Base-by-base conservation (phyloP, 2,113 vertebrate genomes). In the Plestiodon gilberti region DNA sequence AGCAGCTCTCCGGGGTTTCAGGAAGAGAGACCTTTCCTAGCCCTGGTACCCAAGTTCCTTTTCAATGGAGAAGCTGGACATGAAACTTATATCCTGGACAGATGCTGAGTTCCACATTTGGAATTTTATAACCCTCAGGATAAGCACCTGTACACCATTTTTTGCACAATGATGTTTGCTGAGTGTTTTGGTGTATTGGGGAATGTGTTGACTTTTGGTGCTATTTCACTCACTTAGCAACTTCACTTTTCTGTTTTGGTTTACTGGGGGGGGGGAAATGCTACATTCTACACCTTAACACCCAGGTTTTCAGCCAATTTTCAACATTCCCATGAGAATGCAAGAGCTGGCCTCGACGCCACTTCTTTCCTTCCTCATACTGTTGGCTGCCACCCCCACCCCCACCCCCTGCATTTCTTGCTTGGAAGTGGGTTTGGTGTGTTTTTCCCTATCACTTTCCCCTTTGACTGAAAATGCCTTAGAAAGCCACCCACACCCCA, bases 281-380 rank as follows among this genome's bases (percentile, higher is more conserved):
- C 38, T 86, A 84, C 40, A 35, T 85, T 85, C 93, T 91, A 81
- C 59, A 86, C 23, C 71, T 85, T 86, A 84, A 55, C 87, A 75
- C 84, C 61, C 80, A 86, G 52, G 43, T 93, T 84, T 85, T 91
- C 75, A 71, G 83, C 25, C 28, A 87, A 87, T 90, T 95, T 93
- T 84, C 87, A 92, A 4, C 70, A 84, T 95, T 96, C 90, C 91
- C 92, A 91, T 0, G 73, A 94, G 91, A 95, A 96, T 92, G 86
- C 92, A 91, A 91, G 88, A 96, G 94, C 82, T 8, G n/a, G n/a
- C n/a, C n/a, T n/a, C n/a, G 91, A 64, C 43, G 90, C 84, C 88
- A 87, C 28, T 6, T 52, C 86, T 88, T 89, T 57, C 20, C 62
- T 14, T 40, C 33, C 11, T n/a, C n/a, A n/a, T n/a, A n/a, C n/a